These are phyloP conservation scores for Saccopteryx bilineata DNA, from an alignment of 2,113 vertebrate genomes.

Conservation along the genomic window DNA sequence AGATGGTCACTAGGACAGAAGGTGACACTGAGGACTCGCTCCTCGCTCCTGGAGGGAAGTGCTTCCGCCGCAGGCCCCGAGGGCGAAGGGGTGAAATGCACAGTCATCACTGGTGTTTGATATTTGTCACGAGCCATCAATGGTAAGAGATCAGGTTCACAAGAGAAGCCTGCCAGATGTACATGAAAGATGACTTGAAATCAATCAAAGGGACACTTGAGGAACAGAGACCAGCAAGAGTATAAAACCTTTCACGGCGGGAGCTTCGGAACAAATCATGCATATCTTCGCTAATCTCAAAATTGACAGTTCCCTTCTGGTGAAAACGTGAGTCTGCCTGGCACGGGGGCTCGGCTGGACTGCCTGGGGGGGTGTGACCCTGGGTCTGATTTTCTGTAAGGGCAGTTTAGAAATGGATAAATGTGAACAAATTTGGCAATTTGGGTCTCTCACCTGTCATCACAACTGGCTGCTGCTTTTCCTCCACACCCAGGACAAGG, in stretches of 20 bases:
- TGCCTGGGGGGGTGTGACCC: background rate
- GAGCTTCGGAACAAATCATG: background rate
- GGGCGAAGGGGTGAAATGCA: background rate
- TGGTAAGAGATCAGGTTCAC: background rate
- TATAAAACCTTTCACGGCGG: background rate
- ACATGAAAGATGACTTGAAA: background rate
- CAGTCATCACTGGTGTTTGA: background rate
- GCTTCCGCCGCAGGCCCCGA: background rate
- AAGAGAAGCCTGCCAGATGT: too few relatives aligned
- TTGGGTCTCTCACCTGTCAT: background rate
- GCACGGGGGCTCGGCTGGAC: background rate
- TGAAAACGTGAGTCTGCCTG: background rate
- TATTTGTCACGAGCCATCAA: background rate
- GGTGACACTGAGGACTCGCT: background rate
- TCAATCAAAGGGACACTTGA: background rate
- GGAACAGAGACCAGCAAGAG: background rate
- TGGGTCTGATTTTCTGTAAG: too few relatives aligned
- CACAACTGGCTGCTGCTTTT: background rate
- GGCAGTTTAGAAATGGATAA: background rate
- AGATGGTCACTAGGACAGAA: background rate
- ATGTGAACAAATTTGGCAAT: background rate
- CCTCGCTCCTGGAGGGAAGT: background rate
- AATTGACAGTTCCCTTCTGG: background rate
- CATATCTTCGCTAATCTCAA: background rate
- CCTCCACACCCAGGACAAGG: background rate